Percentiles rank a stretch among this genome's conserved stretches.
Conservation (phyloP, 2,888 invertebrate genomes). For the Meiosimyza platycephala region DNA sequence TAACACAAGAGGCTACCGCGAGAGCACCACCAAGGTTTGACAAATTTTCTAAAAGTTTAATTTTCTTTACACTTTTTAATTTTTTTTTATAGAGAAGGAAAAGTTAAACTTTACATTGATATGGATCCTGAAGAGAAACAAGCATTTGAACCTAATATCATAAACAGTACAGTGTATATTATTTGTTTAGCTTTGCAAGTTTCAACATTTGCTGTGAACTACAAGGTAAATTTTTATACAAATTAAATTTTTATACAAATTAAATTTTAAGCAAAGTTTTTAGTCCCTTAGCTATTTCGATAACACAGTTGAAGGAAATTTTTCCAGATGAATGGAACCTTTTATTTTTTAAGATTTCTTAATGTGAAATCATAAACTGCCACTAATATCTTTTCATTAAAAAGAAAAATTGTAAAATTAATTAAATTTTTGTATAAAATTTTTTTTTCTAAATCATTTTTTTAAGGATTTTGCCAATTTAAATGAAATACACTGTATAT, state of each 20-base stretch:
- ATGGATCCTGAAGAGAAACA: slow-evolving; percentile 78
- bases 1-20: slow-evolving; percentile 84
- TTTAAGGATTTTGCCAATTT: too few relatives aligned
- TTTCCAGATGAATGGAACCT: too few relatives aligned
- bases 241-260: too few relatives aligned
- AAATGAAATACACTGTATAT: too few relatives aligned
- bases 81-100: slow-evolving; percentile 69
- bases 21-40: slow-evolving; percentile 77
- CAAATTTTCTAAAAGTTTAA: too few relatives aligned
- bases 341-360: too few relatives aligned
- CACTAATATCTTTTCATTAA: neutral
- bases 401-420: neutral
- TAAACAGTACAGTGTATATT: slow-evolving; percentile 98
- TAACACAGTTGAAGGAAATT: too few relatives aligned
- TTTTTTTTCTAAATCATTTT: neutral
- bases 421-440: neutral
- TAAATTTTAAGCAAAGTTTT: neutral
- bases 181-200: slow-evolving; percentile 98
- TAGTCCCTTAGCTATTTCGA: neutral
- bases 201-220: slow-evolving; percentile 98
- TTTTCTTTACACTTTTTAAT: slow-evolving; percentile 1
- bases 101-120: slow-evolving; percentile 72
- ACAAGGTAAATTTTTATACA: slow-evolving; percentile 79
- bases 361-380: neutral
- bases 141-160: slow-evolving; percentile 90